Evolutionary conservation across 2,888 invertebrate genomes (phyloP), one percentile per base, ranked within the genome.

Genomic region (Torymus tubicola): DNA sequence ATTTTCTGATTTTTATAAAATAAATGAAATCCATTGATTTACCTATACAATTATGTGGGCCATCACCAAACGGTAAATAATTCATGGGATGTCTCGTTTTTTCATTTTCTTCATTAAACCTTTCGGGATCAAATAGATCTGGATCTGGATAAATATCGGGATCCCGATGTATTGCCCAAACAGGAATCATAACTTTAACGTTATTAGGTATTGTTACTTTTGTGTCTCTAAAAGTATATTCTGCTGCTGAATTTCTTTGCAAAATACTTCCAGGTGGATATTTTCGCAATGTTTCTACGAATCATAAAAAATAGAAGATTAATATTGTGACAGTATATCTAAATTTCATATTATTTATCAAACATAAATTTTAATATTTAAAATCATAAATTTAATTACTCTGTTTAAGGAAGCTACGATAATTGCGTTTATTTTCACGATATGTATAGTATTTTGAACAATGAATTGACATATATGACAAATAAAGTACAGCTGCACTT

Each of bases 221-320:
- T 1, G 85, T 85, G 0, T 81, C 85, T 4, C 21, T n/a, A 42
- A 88, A 88, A 3, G 85, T 88, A 53, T 88, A 87, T 2, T 83
- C 75, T 31, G 84, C 74, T 1, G 83, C 84, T 16, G 91, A 89
- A 70, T 85, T 84, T 80, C 91, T 87, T 77, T 87, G 87, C 11
- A 91, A 81, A 10, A 86, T 61, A 3, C 87, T 82, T 0, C 88
- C 85, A 2, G 91, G 90, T 67, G 92, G 92, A 85, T 91, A 91
- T 69, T 90, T 89, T 31, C 92, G 86, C n/a, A 92, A 84, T 0
- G 92, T 91, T 85, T 92, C 92, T 91, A 84, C 14, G 58, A 55
- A 18, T 12, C 50, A 31, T 13, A 12, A n/a, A 21, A 31, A 77
- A 50, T n/a, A 61, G 1, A 50, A 24, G 14, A 50, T 12, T 50